Conservation (phyloP, 2,113 vertebrate genomes). For the Rhabdornis inornatus region DNA sequence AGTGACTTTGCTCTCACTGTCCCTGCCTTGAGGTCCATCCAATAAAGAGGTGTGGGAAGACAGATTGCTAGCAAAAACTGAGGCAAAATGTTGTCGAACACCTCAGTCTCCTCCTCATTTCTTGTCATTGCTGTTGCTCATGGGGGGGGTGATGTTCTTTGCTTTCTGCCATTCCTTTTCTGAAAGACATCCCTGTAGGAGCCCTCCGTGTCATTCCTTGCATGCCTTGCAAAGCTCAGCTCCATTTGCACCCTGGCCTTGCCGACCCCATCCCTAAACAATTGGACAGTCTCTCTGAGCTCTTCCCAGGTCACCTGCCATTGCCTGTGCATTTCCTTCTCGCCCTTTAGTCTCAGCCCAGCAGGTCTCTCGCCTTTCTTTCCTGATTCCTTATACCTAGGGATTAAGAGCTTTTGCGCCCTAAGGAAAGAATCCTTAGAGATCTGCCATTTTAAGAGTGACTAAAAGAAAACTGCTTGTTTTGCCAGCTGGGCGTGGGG, state of each 20-base stretch:
- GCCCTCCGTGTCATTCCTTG: not conserved
- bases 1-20: not conserved
- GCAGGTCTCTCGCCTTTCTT: not conserved
- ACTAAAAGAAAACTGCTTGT: not conserved
- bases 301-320: not conserved
- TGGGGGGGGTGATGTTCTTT: accelerated
- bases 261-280: not conserved
- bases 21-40: not conserved
- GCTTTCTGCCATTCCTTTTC: not conserved
- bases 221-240: not conserved
- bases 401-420: not conserved
- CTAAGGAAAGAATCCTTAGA: not conserved
- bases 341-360: not conserved
- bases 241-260: accelerated
- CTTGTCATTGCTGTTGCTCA: not conserved
- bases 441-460: not conserved
- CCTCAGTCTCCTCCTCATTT: not conserved
- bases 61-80: not conserved
- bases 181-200: not conserved
- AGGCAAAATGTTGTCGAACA: not conserved
- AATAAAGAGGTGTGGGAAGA: not conserved
- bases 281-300: accelerated
- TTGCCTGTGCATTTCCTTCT: not conserved
- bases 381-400: not conserved
- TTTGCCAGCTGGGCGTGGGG: not conserved